These are phyloP conservation scores for Ligdia adustata DNA, from an alignment of 2,888 invertebrate species.

Conservation along the genomic window DNA sequence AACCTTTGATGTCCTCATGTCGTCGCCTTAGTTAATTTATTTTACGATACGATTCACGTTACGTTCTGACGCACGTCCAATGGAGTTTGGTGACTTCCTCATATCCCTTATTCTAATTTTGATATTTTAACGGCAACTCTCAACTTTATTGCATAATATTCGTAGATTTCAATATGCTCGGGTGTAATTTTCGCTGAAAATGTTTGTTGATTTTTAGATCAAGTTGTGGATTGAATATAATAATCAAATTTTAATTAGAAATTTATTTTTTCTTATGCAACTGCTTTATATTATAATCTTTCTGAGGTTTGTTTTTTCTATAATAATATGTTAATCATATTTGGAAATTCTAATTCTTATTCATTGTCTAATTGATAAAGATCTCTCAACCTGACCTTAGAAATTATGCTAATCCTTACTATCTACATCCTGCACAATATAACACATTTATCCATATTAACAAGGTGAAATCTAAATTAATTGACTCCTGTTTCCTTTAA, in stretches of 20 bases:
- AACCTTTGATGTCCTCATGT: slow-evolving; percentile 56
- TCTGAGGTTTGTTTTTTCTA: no score
- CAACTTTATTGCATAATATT: not conserved
- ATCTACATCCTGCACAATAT: slow-evolving; percentile 6
- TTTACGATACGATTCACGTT: slow-evolving; percentile 46
- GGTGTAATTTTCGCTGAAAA: no score
- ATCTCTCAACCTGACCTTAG: slow-evolving; percentile 2
- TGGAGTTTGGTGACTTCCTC: slow-evolving; percentile 30
- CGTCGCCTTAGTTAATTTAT: slow-evolving; percentile 32
- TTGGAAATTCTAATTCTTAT: no score
- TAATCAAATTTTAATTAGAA: no score
- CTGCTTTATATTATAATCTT: no score
- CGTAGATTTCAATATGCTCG: no score
- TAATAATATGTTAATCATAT: no score
- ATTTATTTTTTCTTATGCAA: no score
- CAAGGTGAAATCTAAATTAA: slow-evolving; percentile 30
- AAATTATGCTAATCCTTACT: slow-evolving; percentile 15
- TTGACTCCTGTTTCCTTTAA: slow-evolving; percentile 34
- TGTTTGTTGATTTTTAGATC: no score
- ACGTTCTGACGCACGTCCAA: slow-evolving; percentile 42
- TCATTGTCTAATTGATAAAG: not conserved
- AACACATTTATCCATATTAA: slow-evolving; percentile 13
- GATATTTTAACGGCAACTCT: slow-evolving; percentile 18
- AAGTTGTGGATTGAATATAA: no score
- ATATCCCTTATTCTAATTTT: slow-evolving; percentile 34